Percentiles rank a stretch among this genome's conserved stretches.
These are phyloP conservation scores for Gymnocheta viridis DNA, from an alignment of 2,888 invertebrate genomes.

Conservation along the genomic window DNA sequence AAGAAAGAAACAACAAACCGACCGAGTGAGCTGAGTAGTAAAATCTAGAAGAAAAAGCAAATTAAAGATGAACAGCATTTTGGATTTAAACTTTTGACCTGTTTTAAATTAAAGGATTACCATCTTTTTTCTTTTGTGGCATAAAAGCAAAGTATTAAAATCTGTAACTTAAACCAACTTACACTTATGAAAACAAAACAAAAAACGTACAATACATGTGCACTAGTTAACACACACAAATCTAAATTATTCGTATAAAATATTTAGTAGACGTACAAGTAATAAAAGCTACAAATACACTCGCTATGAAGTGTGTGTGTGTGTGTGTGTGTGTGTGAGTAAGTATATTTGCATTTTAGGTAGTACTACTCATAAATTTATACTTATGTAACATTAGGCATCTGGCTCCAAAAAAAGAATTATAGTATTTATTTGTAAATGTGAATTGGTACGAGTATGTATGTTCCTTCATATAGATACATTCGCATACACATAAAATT, in stretches of 20 bases:
- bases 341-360: slow-evolving; percentile 20
- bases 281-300: slow-evolving; percentile 32
- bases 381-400: slow-evolving; percentile 50
- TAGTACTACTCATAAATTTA: slow-evolving; percentile 57
- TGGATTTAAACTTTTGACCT: slow-evolving; percentile 61
- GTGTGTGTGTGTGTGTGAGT: neutral
- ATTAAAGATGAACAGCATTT: slow-evolving; percentile 47
- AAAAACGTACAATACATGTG: slow-evolving; percentile 18
- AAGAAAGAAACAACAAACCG: too few species aligned
- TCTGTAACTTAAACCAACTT: slow-evolving; percentile 8
- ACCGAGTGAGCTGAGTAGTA: neutral
- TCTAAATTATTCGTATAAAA: neutral
- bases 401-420: slow-evolving; percentile 46
- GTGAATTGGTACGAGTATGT: neutral
- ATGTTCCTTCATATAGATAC: too few species aligned
- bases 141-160: slow-evolving; percentile 27
- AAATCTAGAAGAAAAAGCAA: slow-evolving; percentile 2
- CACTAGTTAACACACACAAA: slow-evolving; percentile 18
- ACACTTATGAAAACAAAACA: neutral
- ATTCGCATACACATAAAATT: neutral
- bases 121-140: neutral
- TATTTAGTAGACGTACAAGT: neutral
- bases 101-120: slow-evolving; percentile 38
- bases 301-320: slow-evolving; percentile 29
- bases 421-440: slow-evolving; percentile 7